A percentile compares a stretch with the other conserved stretches of the same genome.
These are phyloP conservation scores for Caenorhabditis wallacei DNA, from an alignment of 2,888 invertebrate genomes.

Conservation along the genomic window DNA sequence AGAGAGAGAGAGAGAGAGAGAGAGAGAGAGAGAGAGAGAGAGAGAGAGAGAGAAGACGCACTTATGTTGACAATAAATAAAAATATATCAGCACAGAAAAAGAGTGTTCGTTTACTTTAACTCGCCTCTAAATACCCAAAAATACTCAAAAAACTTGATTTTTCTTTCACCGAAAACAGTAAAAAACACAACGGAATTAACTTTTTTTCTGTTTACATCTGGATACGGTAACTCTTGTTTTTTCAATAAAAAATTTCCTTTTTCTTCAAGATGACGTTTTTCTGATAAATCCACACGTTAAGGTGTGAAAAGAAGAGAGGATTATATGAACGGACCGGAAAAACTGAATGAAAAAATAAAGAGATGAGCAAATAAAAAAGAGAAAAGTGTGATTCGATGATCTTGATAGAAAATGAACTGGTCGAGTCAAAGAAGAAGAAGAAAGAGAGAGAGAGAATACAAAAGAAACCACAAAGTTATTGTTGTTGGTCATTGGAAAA, in stretches of 20 bases:
- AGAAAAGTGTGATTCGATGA: slow-evolving; percentile 29
- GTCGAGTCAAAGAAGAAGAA: not conserved
- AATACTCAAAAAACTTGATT: not conserved
- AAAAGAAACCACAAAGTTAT: slow-evolving; percentile 20
- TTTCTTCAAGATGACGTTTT: slow-evolving; percentile 15
- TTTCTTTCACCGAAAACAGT: slow-evolving; percentile 9
- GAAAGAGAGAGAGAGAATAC: slow-evolving; percentile 18
- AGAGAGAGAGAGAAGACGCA: not conserved
- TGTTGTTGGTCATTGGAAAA: slow-evolving; percentile 39
- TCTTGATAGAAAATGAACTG: not conserved
- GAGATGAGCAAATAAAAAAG: slow-evolving; percentile 41
- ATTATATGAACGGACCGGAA: slow-evolving; percentile 39
- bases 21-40: no score
- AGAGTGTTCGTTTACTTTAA: slow-evolving; percentile 31
- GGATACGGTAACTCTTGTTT: not conserved
- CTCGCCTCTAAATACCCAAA: slow-evolving; percentile 9
- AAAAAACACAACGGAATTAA: not conserved
- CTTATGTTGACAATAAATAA: slow-evolving; percentile 33
- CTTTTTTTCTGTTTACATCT: not conserved
- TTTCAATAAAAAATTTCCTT: not conserved
- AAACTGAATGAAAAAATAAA: slow-evolving; percentile 48
- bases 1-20: no score
- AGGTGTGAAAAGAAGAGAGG: slow-evolving; percentile 47
- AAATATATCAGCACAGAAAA: slow-evolving; percentile 21
- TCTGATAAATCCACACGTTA: slow-evolving; percentile 14